Conservation (phyloP, 2,113 vertebrate species). For the Cisticola juncidis region DNA sequence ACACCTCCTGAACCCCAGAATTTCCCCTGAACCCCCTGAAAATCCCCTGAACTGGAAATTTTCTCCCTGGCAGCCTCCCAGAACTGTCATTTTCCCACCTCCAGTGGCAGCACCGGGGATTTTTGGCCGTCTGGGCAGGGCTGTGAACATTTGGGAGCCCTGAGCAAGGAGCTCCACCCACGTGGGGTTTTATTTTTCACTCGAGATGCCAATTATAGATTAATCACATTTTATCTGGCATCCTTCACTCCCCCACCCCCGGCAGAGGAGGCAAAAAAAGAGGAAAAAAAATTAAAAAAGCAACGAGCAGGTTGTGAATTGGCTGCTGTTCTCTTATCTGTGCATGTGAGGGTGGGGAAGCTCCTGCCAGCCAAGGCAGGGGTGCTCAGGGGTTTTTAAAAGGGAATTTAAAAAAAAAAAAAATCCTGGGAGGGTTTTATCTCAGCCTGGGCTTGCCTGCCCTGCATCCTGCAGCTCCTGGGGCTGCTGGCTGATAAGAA, state of each 20-base stretch:
- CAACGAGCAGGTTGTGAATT: neutral
- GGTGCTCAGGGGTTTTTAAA: neutral
- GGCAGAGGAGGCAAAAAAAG: neutral
- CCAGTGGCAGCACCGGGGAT: neutral
- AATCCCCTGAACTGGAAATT: too few species aligned
- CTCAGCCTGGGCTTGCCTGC: neutral
- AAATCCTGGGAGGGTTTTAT: neutral
- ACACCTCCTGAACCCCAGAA: neutral
- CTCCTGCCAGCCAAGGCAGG: neutral
- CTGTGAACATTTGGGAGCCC: conserved; percentile 38
- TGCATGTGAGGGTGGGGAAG: neutral
- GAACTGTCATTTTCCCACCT: neutral
- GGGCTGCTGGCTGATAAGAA: neutral
- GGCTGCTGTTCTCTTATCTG: conserved; percentile 38
- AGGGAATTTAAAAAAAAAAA: conserved; percentile 9
- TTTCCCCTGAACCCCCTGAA: too few species aligned
- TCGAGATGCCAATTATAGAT: conserved; percentile 58
- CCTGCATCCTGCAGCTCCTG: neutral
- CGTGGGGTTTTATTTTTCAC: conserved; percentile 53
- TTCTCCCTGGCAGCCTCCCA: neutral
- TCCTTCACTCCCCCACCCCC: conserved; percentile 1
- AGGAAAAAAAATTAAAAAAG: neutral
- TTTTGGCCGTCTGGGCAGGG: neutral
- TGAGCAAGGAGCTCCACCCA: conserved; percentile 48
- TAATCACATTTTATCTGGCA: conserved; percentile 52